A percentile compares a stretch with the other conserved stretches of the same genome.
phyloP scores from a whole-genome alignment of 2,113 vertebrate genomes.

The Embiotoca jacksoni region DNA sequence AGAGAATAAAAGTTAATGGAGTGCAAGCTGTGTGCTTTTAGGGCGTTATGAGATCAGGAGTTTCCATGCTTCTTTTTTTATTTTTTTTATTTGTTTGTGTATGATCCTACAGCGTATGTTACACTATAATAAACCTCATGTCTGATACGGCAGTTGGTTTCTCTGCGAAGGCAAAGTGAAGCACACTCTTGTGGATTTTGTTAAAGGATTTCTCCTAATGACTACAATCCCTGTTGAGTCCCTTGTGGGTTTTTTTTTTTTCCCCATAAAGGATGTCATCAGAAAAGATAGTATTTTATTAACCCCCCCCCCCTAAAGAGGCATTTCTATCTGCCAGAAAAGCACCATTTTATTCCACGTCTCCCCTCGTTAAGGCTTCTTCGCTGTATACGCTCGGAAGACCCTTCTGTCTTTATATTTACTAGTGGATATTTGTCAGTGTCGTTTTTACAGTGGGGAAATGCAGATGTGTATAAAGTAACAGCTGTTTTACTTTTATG shows the following conservation, averaged over 20 bases:
- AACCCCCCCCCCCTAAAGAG: constrained; percentile 32
- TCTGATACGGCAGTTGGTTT: constrained; percentile 9
- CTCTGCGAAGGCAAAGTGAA: constrained; percentile 3
- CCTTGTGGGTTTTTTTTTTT: not conserved
- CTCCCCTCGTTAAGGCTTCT: constrained; percentile 54
- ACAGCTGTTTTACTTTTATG: not conserved
- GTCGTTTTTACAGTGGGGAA: not conserved
- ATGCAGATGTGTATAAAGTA: not conserved
- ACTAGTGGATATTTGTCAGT: not conserved
- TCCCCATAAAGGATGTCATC: constrained; percentile 25
- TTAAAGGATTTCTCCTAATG: constrained; percentile 15
- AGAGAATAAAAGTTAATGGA: constrained; percentile 12
- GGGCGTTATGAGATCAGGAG: not conserved
- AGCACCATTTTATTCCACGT: constrained; percentile 38
- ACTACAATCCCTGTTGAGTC: not conserved
- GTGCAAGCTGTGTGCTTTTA: not conserved
- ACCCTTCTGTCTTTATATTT: constrained; percentile 3
- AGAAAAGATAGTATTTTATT: constrained; percentile 40
- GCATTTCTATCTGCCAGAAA: constrained; percentile 47
- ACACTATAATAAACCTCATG: not conserved
- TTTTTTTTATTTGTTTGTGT: not conserved
- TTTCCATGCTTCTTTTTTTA: not conserved
- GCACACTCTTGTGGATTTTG: not conserved
- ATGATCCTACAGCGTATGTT: not conserved
- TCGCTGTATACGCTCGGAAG: constrained; percentile 7